These are phyloP conservation scores for Mantis religiosa DNA, from an alignment of 2,888 invertebrate species.

Conservation along the genomic window DNA sequence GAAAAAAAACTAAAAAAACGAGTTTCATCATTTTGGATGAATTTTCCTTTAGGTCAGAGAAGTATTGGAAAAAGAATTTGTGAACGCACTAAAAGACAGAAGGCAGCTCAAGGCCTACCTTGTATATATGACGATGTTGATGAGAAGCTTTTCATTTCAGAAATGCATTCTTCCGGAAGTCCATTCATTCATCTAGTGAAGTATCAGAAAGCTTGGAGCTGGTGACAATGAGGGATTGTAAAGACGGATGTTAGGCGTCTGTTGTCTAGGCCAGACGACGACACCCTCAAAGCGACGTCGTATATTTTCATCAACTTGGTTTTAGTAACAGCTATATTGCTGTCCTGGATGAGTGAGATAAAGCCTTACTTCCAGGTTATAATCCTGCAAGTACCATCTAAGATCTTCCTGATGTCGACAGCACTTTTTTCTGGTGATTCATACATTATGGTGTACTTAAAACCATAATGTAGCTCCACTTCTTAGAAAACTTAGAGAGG, in stretches of 20 bases:
- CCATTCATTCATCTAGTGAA: not conserved
- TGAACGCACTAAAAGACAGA: not conserved
- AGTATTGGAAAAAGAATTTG: not conserved
- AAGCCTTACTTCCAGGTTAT: no score
- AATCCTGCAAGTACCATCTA: no score
- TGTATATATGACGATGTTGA: not conserved
- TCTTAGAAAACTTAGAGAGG: no score
- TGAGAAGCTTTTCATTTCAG: not conserved
- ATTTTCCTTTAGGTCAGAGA: not conserved
- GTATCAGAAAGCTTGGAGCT: not conserved
- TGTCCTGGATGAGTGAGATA: no score
- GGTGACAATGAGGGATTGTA: not conserved
- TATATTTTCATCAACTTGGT: not conserved
- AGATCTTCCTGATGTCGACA: no score
- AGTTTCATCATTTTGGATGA: not conserved
- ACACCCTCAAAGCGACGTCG: not conserved
- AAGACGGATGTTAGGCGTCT: not conserved
- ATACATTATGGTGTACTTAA: no score
- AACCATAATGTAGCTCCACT: no score
- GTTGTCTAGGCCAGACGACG: not conserved
- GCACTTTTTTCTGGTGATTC: no score
- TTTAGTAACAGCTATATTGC: not conserved
- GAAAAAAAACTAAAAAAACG: no score
- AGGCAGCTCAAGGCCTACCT: not conserved
- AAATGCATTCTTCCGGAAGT: not conserved